phyloP scores from a whole-genome alignment of 2,113 vertebrate species.

The Agelaius phoeniceus region DNA sequence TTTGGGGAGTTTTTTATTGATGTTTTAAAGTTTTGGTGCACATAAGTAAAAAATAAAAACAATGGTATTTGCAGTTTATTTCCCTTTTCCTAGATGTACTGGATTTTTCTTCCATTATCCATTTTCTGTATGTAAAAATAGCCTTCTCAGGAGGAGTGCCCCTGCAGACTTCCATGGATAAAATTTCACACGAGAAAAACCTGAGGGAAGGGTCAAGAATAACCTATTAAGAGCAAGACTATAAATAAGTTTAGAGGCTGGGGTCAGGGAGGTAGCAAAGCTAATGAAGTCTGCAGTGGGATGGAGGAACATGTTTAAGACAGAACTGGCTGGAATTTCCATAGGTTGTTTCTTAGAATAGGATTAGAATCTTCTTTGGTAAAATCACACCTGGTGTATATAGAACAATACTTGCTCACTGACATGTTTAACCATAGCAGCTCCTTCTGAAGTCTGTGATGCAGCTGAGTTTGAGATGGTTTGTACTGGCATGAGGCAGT shows the following conservation, averaged over 20 bases:
- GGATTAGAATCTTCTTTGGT: background rate
- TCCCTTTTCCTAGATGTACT: background rate
- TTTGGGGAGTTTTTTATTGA: background rate
- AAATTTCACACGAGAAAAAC: background rate
- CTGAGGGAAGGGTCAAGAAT: background rate
- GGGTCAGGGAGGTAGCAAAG: background rate
- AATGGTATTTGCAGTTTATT: background rate
- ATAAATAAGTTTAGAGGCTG: background rate
- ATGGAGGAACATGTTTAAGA: background rate
- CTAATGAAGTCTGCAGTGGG: background rate
- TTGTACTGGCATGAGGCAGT: background rate
- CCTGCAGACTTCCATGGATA: background rate
- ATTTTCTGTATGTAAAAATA: background rate
- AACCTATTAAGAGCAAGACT: background rate
- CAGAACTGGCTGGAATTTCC: background rate
- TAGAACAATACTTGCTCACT: background rate
- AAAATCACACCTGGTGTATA: background rate
- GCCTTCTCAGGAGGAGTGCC: background rate
- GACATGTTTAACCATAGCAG: background rate
- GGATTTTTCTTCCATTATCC: background rate
- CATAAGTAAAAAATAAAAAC: background rate
- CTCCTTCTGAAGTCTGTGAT: background rate
- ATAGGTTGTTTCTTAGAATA: background rate
- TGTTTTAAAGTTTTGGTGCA: background rate
- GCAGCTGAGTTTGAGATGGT: background rate